These are phyloP conservation scores for Patella caerulea DNA, from an alignment of 2,888 invertebrate species.

Conservation along the genomic window DNA sequence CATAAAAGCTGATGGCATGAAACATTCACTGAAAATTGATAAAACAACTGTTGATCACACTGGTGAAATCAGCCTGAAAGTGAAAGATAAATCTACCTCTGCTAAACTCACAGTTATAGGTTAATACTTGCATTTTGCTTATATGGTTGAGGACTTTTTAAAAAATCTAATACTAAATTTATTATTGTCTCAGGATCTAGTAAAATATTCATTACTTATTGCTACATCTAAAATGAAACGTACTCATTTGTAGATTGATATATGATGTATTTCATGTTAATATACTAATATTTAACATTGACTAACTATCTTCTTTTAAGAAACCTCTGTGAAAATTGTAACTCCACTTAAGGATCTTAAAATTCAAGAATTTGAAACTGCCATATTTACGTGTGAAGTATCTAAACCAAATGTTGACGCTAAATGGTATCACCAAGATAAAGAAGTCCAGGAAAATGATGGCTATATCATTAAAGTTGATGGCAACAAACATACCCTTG, in stretches of 20 bases:
- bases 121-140: slow-evolving; percentile 23
- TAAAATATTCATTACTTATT: too few relatives aligned
- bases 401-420: slow-evolving; percentile 52
- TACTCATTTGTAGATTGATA: too few relatives aligned
- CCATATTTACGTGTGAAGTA: slow-evolving; percentile 50
- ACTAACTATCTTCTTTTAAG: slow-evolving; percentile 29
- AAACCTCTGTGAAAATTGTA: slow-evolving; percentile 42
- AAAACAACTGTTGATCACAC: slow-evolving; percentile 55
- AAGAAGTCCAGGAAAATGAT: slow-evolving; percentile 79
- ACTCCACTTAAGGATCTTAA: slow-evolving; percentile 46
- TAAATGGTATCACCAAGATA: slow-evolving; percentile 54
- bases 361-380: slow-evolving; percentile 47
- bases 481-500: slow-evolving; percentile 47
- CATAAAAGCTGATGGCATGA: slow-evolving; percentile 82
- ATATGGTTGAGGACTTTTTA: too few relatives aligned
- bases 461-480: slow-evolving; percentile 80
- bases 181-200: too few relatives aligned
- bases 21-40: slow-evolving; percentile 54
- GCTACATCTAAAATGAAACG: too few relatives aligned
- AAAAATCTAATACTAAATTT: too few relatives aligned
- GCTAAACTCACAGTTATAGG: slow-evolving; percentile 61
- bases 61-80: slow-evolving; percentile 57
- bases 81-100: slow-evolving; percentile 53
- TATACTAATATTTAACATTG: background rate
- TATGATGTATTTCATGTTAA: too few relatives aligned